These are phyloP conservation scores for Agonopterix arenella DNA, from an alignment of 2,888 invertebrate genomes.

Conservation along the genomic window DNA sequence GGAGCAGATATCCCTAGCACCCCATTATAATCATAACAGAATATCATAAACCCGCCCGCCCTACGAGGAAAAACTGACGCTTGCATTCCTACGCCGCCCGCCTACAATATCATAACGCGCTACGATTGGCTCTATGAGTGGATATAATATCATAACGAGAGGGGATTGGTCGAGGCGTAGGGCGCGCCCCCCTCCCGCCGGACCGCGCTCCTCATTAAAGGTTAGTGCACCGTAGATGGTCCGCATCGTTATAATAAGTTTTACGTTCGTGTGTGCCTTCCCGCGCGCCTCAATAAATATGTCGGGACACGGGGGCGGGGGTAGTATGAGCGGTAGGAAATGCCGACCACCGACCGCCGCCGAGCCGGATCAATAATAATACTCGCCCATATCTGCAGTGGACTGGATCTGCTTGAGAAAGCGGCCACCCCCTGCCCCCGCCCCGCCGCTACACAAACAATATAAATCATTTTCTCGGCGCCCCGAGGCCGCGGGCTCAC, in stretches of 20 bases:
- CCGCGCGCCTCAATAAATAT: conserved; percentile 64
- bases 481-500: conserved; percentile 49
- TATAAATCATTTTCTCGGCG: conserved; percentile 72
- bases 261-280: conserved; percentile 53
- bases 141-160: conserved; percentile 81
- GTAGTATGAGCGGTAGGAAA: conserved; percentile 72
- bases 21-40: conserved; percentile 69
- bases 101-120: conserved; percentile 75
- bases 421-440: conserved; percentile 32
- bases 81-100: conserved; percentile 53
- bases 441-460: conserved; percentile 63
- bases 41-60: conserved; percentile 73
- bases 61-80: conserved; percentile 55
- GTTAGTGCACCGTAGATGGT: conserved; percentile 57
- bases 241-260: conserved; percentile 57
- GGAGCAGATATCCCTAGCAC: conserved; percentile 30
- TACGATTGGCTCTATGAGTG: conserved; percentile 73
- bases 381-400: conserved; percentile 76
- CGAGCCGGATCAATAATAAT: conserved; percentile 75
- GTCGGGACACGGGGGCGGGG: conserved; percentile 42
- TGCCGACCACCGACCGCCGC: conserved; percentile 49
- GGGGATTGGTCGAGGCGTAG: conserved; percentile 69
- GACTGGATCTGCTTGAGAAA: conserved; percentile 73
- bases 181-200: conserved; percentile 42
- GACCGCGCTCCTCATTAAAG: conserved; percentile 48